Evolutionary conservation across 2,888 invertebrate species (phyloP), one percentile per base, ranked within the genome.

Genomic region (Nemapogon koenigi): DNA sequence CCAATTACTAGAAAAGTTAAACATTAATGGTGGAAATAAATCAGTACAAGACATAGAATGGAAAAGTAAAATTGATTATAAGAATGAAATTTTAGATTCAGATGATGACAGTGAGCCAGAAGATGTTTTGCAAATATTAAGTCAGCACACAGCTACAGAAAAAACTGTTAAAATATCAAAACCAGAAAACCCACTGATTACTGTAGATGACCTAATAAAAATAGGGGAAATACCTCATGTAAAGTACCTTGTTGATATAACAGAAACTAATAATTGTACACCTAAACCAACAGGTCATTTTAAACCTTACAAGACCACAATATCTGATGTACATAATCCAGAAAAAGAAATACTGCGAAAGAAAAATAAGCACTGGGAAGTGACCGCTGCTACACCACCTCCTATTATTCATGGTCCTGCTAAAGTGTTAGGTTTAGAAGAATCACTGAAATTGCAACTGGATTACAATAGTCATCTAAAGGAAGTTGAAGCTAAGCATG

Each of bases 301-400:
- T 42, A 83, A 83, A 45, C 84, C 86, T 2, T 81, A 80, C 44
- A 81, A 76, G 59, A 84, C 85, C 13, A 83, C 83, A 4, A 71
- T 52, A 42, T 66, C 72, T 2, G 68, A 81, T 56, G 78, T 80
- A 2, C 83, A 83, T 42, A 69, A 81, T 49, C 83, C 83, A 14
- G 59, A 59, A 37, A 83, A 82, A 48, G 84, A 83, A 50, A 68
- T 71, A 35, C 41, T 52, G 1, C 62, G 81, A 18, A 79, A 76
- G 40, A 81, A 72, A 46, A 61, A 72, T 45, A 79, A 78, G 52
- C 48, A 81, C 48, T 84, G 85, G 83, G 85, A 85, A 59, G 69
- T 83, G 3, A 85, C 85, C 1, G 82, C 85, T 10, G 85, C 85
- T 4, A 84, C 85, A 4, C 85, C 85, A 26, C 85, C 85, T 1